Evolutionary conservation across 2,888 invertebrate species (phyloP), one percentile per base, ranked within the genome.

Genomic region (Pimpla rufipes): DNA sequence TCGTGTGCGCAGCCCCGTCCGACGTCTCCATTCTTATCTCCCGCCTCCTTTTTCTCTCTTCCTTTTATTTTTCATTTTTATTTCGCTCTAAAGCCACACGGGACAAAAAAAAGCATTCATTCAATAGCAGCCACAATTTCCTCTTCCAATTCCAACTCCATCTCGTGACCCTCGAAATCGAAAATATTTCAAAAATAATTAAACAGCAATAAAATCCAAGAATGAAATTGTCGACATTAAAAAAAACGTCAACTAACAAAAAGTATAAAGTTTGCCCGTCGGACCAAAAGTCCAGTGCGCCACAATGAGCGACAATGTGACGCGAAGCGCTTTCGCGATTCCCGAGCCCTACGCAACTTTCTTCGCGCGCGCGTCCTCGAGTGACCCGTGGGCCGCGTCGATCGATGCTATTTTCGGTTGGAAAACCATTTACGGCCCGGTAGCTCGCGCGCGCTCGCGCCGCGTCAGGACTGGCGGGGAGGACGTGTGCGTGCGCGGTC

Each of bases 401-500:
- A 78, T 77, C 73, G 50, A 68, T 64, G 82, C 78, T 82, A 82
- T 82, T 82, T 82, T 78, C 62, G 82, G 73, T 78, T 67, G 68
- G 75, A 82, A 82, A 74, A 35, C 68, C 74, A 82, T 78, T 80
- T 71, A 81, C 81, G 81, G 74, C 52, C 21, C 29, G 35, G 40
- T 18, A 10, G 23, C 11, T 10, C 23, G 23, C 23, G 13, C 21
- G 5, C 29, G 5, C 23, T 5, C 23, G 23, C 23, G 13, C 21
- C 23, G 3, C 55, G n/a, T 23, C 6, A 18, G 8, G 40, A 23
- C 47, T 18, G 47, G 59, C 23, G 52, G 29, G 16, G 81, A 79
- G 83, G 87, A 80, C 29, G 29, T 83, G 83, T 84, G 87, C 84
- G 83, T 59, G 68, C 59, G 77, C 47, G 59, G 78, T 81, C 83